Evolutionary conservation across 2,888 invertebrate genomes (phyloP).

Genomic region (Hetaerina titia): DNA sequence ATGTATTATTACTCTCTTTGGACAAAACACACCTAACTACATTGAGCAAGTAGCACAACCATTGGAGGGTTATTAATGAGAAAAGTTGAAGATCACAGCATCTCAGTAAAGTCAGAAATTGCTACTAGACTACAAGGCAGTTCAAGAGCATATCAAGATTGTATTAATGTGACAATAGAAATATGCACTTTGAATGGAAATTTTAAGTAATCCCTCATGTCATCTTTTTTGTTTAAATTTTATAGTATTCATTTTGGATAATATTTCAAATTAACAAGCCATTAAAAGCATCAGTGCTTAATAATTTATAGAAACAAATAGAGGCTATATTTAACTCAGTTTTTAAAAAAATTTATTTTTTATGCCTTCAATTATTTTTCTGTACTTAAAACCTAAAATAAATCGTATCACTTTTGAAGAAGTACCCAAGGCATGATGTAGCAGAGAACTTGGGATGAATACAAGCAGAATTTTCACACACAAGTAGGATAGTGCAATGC

Average conservation of each 20-base stretch:
- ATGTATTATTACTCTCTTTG: conserved; percentile 56
- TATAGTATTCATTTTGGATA: not conserved
- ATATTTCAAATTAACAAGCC: not conserved
- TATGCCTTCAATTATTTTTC: not conserved
- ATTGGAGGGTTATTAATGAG: conserved; percentile 73
- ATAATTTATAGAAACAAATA: not conserved
- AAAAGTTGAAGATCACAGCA: conserved; percentile 72
- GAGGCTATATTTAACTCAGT: not conserved
- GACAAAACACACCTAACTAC: conserved; percentile 71
- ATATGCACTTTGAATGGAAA: conserved; percentile 11
- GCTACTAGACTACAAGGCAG: conserved; percentile 64
- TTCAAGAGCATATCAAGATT: conserved; percentile 62
- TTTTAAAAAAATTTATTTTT: not conserved
- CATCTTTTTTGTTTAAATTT: not conserved
- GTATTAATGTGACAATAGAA: conserved; percentile 29
- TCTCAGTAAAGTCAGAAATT: conserved; percentile 68
- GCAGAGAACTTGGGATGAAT: not conserved
- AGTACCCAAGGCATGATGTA: not conserved
- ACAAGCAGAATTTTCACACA: not conserved
- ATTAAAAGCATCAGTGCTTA: not conserved
- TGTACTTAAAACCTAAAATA: not conserved
- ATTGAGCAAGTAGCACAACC: conserved; percentile 77
- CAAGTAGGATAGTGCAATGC: not conserved
- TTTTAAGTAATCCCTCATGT: not conserved
- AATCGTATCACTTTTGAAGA: not conserved